Conservation (phyloP, 2,888 invertebrate genomes). For the Trachelus iudaicus region DNA sequence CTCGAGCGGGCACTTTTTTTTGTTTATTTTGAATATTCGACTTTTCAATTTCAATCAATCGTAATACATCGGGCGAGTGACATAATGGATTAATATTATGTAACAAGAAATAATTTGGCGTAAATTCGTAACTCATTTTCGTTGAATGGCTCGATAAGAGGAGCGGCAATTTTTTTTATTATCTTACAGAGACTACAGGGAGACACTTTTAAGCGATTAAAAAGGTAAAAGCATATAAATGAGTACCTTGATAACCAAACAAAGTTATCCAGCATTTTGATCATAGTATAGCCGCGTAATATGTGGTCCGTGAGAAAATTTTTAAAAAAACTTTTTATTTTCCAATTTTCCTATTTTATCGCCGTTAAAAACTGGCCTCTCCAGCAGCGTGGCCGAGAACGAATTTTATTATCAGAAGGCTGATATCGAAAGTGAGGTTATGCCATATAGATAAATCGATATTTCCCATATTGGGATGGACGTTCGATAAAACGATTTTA, state of each 20-base stretch:
- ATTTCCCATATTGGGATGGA: not conserved
- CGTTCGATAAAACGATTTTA: slow-evolving; percentile 4
- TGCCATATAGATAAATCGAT: not conserved
- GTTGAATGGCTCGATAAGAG: not conserved
- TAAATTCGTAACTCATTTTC: no score
- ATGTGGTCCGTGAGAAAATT: not conserved
- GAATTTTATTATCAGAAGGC: not conserved
- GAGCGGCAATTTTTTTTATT: not conserved
- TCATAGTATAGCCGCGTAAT: no score
- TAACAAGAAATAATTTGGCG: no score
- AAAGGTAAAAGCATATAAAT: not conserved
- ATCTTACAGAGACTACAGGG: not conserved
- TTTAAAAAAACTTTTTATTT: not conserved
- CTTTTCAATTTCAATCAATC: not conserved
- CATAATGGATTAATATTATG: no score
- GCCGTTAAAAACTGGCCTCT: not conserved
- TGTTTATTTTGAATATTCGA: not conserved
- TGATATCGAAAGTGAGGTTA: not conserved
- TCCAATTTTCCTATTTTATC: not conserved
- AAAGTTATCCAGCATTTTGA: not conserved
- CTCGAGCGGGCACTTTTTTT: not conserved
- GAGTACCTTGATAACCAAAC: not conserved
- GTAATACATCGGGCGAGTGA: no score
- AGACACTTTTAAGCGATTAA: not conserved
- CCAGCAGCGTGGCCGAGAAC: not conserved